phyloP scores from a whole-genome alignment of 92 coral and sea anemone genomes.

The Siderastrea siderea region DNA sequence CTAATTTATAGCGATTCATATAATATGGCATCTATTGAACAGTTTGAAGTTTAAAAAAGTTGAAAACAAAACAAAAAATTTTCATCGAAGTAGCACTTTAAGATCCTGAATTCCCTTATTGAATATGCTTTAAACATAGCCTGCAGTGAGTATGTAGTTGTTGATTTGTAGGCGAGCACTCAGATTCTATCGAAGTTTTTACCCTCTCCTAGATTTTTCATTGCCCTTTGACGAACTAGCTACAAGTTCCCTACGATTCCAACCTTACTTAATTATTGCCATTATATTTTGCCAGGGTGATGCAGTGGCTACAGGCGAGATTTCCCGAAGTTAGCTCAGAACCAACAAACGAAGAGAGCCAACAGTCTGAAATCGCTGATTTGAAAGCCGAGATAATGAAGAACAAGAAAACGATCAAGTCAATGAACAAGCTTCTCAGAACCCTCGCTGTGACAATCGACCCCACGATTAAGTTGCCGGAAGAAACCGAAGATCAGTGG shows the following conservation, averaged over 20 bases:
- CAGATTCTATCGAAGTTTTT: no score
- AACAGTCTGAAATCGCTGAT: conserved; percentile 10
- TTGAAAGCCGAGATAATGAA: conserved; percentile 34
- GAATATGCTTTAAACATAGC: no score
- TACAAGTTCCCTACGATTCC: background rate
- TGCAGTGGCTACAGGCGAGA: conserved; percentile 21
- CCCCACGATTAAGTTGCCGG: background rate
- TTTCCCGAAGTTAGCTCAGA: conserved; percentile 17
- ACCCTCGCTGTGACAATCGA: conserved; percentile 17
- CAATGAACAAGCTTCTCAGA: conserved; percentile 31
- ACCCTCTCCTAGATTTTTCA: no score
- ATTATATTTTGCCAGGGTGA: background rate
- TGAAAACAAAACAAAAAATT: no score
- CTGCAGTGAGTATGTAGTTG: no score
- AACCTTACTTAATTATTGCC: background rate
- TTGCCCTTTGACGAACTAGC: no score
- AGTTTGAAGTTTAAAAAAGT: no score
- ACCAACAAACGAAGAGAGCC: background rate
- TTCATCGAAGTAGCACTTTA: no score
- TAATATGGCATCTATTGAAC: no score
- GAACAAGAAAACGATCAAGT: conserved; percentile 37
- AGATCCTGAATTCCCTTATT: no score
- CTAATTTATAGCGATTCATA: no score
- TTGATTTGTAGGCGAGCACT: no score
- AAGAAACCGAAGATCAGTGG: background rate